Evolutionary conservation across 2,797 vertebrate species (phyloP).

Genomic region (Gambelia wislizenii): DNA sequence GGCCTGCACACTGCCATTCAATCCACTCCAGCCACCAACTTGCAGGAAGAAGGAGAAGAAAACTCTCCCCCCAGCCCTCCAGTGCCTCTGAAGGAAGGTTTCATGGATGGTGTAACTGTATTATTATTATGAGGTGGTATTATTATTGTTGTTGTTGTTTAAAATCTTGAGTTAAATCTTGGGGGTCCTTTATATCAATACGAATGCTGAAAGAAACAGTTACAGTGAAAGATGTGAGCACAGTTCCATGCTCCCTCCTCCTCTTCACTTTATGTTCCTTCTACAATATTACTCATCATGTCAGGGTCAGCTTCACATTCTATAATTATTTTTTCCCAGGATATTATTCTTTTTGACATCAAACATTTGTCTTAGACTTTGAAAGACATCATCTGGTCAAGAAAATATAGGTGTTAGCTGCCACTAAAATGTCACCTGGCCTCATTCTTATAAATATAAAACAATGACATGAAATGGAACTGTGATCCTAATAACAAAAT

Average conservation of each 20-base stretch:
- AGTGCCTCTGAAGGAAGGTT: too few species aligned
- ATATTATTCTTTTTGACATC: conserved; percentile 7
- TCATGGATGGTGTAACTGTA: too few species aligned
- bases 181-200: background rate
- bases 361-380: conserved; percentile 26
- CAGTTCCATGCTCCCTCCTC: background rate
- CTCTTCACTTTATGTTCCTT: background rate
- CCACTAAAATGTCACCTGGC: conserved; percentile 4
- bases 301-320: background rate
- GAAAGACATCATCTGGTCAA: conserved; percentile 4
- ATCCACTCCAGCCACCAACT: too few species aligned
- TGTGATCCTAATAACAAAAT: background rate
- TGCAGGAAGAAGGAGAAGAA: too few species aligned
- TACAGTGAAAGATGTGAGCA: background rate
- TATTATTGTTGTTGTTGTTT: too few species aligned
- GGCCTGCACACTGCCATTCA: too few species aligned
- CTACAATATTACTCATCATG: background rate
- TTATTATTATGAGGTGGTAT: too few species aligned
- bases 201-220: background rate
- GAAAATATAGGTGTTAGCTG: conserved; percentile 3
- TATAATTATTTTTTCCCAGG: background rate
- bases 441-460: background rate
- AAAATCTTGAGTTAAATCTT: too few species aligned
- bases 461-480: background rate
- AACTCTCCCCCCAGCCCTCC: too few species aligned